Evolutionary conservation across 2,113 vertebrate species (phyloP), one percentile per base, ranked within the genome.

Genomic region (Uria aalge): DNA sequence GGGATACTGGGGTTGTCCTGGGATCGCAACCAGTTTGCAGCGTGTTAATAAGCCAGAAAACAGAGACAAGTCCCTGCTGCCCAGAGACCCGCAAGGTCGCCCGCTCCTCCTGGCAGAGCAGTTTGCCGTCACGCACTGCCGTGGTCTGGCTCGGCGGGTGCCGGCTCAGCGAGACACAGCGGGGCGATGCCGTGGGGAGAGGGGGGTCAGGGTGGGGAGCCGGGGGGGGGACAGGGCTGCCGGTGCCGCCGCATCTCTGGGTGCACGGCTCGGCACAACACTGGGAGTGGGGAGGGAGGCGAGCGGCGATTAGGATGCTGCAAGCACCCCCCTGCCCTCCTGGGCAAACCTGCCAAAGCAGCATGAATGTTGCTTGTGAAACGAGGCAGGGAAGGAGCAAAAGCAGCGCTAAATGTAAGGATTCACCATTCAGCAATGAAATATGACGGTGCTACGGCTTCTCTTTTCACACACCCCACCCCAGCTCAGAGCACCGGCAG

Each of bases 201-300:
- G 21, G 9, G 55, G 81, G 20, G 10, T 6, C 18, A 75, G 23
- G 10, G 4, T 8, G 18, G 29, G 17, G 71, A 38, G 43, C n/a
- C 38, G 10, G 19, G 56, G 9, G 7, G 36, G 26, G 16, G 6
- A 22, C 48, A 20, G 10, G 22, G 32, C 43, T 78, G 64, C 12
- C 9, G 9, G 17, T 11, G 55, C 34, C 3, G 8, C 73, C 45
- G n/a, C 6, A 5, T 29, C 71, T 50, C 69, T 5, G 62, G 36
- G 2, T 27, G 2, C 2, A 2, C 0, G 29, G 34, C 79, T 20
- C 5, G 0, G 19, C 1, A 11, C 45, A 12, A 2, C 17, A 3
- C 41, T 2, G 40, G 40, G 55, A 87, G 20, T 2, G 2, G 21
- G 14, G 36, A 56, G 40, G 34, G 29, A 34, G 30, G 53, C 47